These are phyloP conservation scores for Corythaixoides concolor DNA, from an alignment of 2,113 vertebrate species.

Conservation along the genomic window DNA sequence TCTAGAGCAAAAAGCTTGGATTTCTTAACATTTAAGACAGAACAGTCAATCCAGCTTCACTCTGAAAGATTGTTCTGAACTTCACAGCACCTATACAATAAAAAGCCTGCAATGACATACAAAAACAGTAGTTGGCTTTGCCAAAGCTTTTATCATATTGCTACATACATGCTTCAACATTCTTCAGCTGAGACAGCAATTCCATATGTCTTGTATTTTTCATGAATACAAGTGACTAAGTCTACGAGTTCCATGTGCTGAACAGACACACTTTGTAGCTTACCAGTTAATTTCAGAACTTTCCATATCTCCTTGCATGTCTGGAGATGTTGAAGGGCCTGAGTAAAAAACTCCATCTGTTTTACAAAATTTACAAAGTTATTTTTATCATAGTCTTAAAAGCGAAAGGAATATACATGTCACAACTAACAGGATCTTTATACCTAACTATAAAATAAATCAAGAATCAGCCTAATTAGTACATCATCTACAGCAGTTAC, in stretches of 20 bases:
- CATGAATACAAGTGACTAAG: neutral
- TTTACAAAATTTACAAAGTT: slow-evolving; percentile 1
- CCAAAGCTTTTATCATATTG: neutral
- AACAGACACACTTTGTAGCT: neutral
- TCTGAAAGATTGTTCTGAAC: neutral
- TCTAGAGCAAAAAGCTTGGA: neutral
- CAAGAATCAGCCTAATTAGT: neutral
- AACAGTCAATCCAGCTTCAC: neutral
- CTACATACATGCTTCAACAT: neutral
- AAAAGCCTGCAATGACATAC: neutral
- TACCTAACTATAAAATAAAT: neutral
- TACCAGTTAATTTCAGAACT: slow-evolving; percentile 85
- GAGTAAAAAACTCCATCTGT: slow-evolving; percentile 77
- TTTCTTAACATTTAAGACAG: neutral
- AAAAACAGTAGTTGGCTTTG: neutral
- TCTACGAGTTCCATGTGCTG: neutral
- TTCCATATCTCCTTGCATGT: slow-evolving; percentile 85
- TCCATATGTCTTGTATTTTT: neutral
- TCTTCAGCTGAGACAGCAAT: neutral
- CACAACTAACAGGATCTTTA: neutral
- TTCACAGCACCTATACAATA: neutral
- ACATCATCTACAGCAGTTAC: neutral
- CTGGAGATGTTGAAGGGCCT: slow-evolving; percentile 81
- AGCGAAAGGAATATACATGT: neutral
- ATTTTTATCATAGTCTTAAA: slow-evolving; percentile 31